Evolutionary conservation across 2,797 vertebrate species (phyloP).

Genomic region (Gastrophryne carolinensis): DNA sequence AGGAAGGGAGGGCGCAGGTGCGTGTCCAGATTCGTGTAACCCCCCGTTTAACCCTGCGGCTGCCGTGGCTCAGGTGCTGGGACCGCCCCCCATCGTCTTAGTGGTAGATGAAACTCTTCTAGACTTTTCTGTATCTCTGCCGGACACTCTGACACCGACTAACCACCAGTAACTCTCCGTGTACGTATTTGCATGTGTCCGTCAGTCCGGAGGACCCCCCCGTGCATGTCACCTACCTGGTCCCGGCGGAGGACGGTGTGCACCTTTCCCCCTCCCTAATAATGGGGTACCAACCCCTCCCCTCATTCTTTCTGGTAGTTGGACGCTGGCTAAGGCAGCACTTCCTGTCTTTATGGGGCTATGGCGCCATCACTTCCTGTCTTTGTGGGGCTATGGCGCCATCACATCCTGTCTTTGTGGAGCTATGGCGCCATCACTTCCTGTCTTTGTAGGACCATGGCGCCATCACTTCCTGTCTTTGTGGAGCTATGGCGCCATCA

Average conservation of each 20-base stretch:
- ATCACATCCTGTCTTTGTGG: background rate
- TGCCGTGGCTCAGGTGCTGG: constrained; percentile 26
- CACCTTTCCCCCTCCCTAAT: background rate
- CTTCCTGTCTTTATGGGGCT: too few relatives aligned
- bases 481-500: too few relatives aligned
- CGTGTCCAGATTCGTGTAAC: constrained; percentile 43
- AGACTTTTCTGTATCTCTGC: constrained; percentile 63
- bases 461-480: too few relatives aligned
- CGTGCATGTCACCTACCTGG: constrained; percentile 17
- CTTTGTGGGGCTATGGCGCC: background rate
- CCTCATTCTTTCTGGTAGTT: too few relatives aligned
- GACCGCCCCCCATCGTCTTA: constrained; percentile 61
- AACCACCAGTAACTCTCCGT: constrained; percentile 56
- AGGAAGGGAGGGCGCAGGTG: constrained; percentile 27
- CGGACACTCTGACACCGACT: constrained; percentile 64
- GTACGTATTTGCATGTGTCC: constrained; percentile 69
- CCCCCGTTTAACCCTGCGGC: constrained; percentile 27
- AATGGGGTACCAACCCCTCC: background rate
- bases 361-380: too few relatives aligned
- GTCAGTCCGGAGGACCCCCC: background rate
- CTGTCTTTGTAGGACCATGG: too few relatives aligned
- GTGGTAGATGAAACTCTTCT: constrained; percentile 65
- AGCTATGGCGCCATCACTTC: background rate
- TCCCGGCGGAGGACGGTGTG: background rate
- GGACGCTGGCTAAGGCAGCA: too few relatives aligned